These are phyloP conservation scores for Octonoba sinensis DNA, from an alignment of 2,888 invertebrate species.

Conservation along the genomic window DNA sequence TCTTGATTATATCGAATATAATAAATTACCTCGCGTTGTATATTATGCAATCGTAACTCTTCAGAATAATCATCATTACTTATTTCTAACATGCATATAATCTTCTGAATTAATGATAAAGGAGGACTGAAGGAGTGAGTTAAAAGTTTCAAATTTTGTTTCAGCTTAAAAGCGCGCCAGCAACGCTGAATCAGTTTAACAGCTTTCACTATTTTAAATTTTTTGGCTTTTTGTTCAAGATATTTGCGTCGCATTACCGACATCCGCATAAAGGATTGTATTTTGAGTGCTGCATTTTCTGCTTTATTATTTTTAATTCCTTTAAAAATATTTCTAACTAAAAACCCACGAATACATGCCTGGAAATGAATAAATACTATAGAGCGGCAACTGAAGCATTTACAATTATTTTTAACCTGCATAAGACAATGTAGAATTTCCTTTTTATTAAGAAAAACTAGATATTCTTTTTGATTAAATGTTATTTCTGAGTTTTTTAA, in stretches of 20 bases:
- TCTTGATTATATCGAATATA: constrained; percentile 81
- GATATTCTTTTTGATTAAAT: background rate
- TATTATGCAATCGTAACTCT: constrained; percentile 73
- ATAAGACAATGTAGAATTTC: constrained; percentile 9
- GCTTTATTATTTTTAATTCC: no score
- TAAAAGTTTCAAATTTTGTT: constrained; percentile 76
- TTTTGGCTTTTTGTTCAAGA: constrained; percentile 68
- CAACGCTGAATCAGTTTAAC: constrained; percentile 77
- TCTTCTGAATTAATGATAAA: constrained; percentile 9
- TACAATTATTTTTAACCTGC: background rate
- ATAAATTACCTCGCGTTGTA: constrained; percentile 81
- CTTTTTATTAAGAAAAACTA: constrained; percentile 65
- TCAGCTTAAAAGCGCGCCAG: constrained; percentile 78
- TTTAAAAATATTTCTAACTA: background rate
- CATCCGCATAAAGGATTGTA: constrained; percentile 70
- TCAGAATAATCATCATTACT: constrained; percentile 48
- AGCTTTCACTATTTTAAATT: constrained; percentile 73
- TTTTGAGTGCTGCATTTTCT: constrained; percentile 67
- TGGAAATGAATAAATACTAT: background rate
- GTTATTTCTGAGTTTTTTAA: constrained; percentile 9
- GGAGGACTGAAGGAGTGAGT: constrained; percentile 11
- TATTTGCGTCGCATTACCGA: constrained; percentile 68
- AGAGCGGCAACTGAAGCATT: background rate
- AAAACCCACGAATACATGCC: background rate
- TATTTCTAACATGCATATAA: constrained; percentile 31